Base-by-base conservation (phyloP, 2,797 vertebrate genomes). In the Molossus molossus region DNA sequence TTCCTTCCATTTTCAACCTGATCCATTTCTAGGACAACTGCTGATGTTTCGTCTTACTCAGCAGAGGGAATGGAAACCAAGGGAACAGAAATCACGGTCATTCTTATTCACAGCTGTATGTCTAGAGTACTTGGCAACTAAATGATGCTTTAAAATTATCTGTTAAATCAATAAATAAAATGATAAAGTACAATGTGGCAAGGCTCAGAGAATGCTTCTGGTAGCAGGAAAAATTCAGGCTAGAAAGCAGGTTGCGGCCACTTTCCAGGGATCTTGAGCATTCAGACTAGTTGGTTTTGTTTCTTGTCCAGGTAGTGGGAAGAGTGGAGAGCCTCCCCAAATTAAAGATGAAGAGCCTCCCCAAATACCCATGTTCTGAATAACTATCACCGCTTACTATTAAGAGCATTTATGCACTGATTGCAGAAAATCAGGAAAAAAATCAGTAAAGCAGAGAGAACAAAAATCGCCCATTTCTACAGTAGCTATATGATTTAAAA, bases 141-240 rank as follows among this genome's bases (percentile, higher is more conserved):
- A 82, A 0, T 9, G 9, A 76, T 57, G 27, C 69, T 70, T 92
- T 18, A 69, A 65, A 82, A 69, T 33, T n/a, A 88, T n/a, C n/a
- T 77, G 40, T n/a, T 82, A 25, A 91, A 82, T 67, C 40, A 67
- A 82, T 60, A 79, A 65, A 81, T 67, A 65, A 85, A 83, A 92
- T 1, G n/a, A 75, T 50, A 45, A 93, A 62, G 3, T 25, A 48
- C 58, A 73, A 8, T 69, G 62, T 79, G 23, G 15, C n/a, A 65
- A 76, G 12, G 15, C n/a, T 40, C 1, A 81, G 7, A 40, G 73
- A 60, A 82, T 48, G 9, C 23, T 62, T 62, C 57, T 1, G 23
- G 23, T 21, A 85, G 17, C 33, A 21, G 20, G 48, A 18, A 77
- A 45, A 81, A 77, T 72, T 45, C 5, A 69, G 50, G 18, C 50